These are phyloP conservation scores for Celastrina argiolus DNA, from an alignment of 2,888 invertebrate genomes.

Conservation along the genomic window DNA sequence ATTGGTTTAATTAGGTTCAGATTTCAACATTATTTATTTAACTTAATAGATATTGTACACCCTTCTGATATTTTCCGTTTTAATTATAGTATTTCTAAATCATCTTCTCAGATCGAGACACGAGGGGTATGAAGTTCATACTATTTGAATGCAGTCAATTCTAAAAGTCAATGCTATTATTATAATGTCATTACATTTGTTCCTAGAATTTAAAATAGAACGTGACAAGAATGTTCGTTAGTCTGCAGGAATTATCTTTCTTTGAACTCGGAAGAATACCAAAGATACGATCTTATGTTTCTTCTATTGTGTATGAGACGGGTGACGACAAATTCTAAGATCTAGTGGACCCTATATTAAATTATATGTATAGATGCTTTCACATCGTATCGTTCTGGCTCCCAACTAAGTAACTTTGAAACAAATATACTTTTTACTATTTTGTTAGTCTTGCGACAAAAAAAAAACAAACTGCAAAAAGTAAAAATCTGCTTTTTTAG, in stretches of 20 bases:
- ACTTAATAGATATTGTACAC: background rate
- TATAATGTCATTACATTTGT: background rate
- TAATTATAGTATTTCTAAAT: background rate
- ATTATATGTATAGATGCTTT: no score
- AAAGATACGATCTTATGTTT: background rate
- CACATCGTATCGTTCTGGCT: no score
- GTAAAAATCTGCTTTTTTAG: no score
- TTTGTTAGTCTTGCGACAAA: no score
- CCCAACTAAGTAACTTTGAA: no score
- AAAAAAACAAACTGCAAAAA: no score
- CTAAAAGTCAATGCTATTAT: background rate
- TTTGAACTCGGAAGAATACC: background rate
- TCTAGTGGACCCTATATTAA: no score
- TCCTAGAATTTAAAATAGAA: conserved; percentile 1
- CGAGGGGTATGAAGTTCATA: background rate
- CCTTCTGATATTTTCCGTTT: background rate
- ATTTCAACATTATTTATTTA: background rate
- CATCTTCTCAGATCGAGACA: no score
- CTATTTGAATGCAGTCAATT: background rate
- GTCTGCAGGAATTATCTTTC: background rate
- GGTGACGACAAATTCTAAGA: background rate
- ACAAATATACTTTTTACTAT: no score
- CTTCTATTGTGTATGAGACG: background rate
- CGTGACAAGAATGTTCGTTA: conserved; percentile 4
- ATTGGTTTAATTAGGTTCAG: conserved; percentile 4